Evolutionary conservation across 1,140 invertebrate genomes (phyloP).

Genomic region (Carposina sasakii): DNA sequence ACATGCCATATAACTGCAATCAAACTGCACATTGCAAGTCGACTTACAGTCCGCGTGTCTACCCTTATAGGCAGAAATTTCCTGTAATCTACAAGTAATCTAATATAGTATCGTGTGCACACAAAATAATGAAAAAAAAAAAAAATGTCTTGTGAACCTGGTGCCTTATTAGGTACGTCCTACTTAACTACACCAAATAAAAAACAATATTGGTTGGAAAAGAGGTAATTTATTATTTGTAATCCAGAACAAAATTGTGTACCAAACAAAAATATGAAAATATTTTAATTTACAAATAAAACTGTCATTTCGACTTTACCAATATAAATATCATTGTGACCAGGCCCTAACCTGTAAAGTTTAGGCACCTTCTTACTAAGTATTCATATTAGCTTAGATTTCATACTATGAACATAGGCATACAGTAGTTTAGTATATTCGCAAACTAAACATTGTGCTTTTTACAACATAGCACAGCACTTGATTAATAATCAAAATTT

Average conservation of each 20-base stretch:
- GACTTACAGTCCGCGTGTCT: no score
- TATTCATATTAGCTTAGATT: constrained; percentile 29
- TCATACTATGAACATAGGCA: constrained; percentile 26
- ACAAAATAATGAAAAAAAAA: no score
- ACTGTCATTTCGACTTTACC: constrained; percentile 29
- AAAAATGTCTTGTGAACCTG: no score
- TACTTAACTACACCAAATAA: no score
- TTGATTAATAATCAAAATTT: constrained; percentile 44
- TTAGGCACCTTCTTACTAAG: constrained; percentile 37
- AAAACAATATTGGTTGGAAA: constrained; percentile 42
- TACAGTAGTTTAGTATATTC: constrained; percentile 17
- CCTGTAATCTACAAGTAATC: no score
- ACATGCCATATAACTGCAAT: no score
- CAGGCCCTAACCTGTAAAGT: constrained; percentile 28
- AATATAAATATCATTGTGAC: constrained; percentile 48
- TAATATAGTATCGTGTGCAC: no score
- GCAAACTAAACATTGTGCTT: constrained; percentile 19
- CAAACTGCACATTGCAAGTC: no score
- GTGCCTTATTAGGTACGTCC: no score
- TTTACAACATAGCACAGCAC: constrained; percentile 27
- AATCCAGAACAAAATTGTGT: constrained; percentile 58
- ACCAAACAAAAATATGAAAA: constrained; percentile 51
- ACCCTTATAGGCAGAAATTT: no score
- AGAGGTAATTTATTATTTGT: constrained; percentile 69
- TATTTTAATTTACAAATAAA: constrained; percentile 55